Evolutionary conservation across 2,113 vertebrate species (phyloP).

Genomic region (Nycticorax nycticorax): DNA sequence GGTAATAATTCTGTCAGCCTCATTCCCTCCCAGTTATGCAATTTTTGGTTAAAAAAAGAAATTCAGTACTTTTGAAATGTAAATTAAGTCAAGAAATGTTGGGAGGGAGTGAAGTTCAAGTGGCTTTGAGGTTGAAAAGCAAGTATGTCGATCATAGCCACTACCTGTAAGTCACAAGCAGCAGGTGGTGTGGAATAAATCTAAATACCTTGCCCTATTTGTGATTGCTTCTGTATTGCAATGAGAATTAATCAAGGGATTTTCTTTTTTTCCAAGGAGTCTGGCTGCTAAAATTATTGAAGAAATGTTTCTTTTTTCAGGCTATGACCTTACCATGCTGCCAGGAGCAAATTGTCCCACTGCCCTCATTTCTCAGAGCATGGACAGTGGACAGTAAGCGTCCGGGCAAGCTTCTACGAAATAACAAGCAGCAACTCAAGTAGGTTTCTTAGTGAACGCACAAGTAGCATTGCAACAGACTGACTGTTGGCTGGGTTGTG

Average conservation of each 20-base stretch:
- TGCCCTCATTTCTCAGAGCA: slow-evolving; percentile 81
- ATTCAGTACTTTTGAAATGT: neutral
- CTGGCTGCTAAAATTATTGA: neutral
- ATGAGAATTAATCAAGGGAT: neutral
- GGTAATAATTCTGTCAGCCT: neutral
- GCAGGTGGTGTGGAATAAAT: neutral
- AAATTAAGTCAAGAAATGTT: neutral
- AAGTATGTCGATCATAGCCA: rapidly evolving
- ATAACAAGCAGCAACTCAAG: slow-evolving; percentile 78
- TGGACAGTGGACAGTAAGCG: slow-evolving; percentile 85
- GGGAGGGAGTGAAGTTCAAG: neutral
- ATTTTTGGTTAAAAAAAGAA: neutral
- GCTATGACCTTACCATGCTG: slow-evolving; percentile 80
- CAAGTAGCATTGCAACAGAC: neutral
- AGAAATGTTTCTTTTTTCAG: slow-evolving; percentile 51
- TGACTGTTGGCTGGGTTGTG: neutral
- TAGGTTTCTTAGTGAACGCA: neutral
- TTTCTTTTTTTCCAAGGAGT: neutral
- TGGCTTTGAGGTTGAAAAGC: neutral
- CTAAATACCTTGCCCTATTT: neutral
- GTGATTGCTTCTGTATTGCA: neutral
- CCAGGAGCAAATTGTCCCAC: slow-evolving; percentile 71
- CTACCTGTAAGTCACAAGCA: neutral
- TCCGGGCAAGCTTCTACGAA: slow-evolving; percentile 78
- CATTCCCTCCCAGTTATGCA: neutral